phyloP scores from a whole-genome alignment of 2,888 invertebrate genomes.

The Mactromeris polynyma region DNA sequence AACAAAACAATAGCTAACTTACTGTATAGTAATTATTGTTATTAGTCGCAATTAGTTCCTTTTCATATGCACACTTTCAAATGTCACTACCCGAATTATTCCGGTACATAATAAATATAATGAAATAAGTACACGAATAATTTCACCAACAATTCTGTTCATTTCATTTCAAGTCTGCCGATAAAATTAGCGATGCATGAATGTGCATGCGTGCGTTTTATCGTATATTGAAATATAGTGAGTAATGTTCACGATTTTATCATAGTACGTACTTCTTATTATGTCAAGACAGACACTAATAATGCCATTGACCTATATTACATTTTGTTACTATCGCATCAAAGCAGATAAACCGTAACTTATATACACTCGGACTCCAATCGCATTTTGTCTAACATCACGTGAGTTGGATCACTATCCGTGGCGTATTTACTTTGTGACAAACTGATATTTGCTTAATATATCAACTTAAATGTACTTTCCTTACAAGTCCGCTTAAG shows the following conservation, averaged over 20 bases:
- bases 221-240: not conserved
- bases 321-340: not conserved
- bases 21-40: no score
- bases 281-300: not conserved
- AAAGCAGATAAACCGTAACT: not conserved
- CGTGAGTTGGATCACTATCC: not conserved
- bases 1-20: no score
- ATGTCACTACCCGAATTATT: no score
- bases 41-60: no score
- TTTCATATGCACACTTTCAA: no score
- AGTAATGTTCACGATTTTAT: not conserved
- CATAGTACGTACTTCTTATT: not conserved
- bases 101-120: no score
- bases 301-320: conserved; percentile 11
- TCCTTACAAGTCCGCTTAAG: not conserved
- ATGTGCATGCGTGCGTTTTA: not conserved
- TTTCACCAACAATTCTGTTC: not conserved
- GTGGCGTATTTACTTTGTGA: not conserved
- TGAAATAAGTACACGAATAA: not conserved
- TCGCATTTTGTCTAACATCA: not conserved
- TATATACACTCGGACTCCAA: not conserved
- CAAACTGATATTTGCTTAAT: not conserved
- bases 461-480: not conserved
- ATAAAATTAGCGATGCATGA: not conserved
- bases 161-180: not conserved